These are phyloP conservation scores for Procapra przewalskii DNA, from an alignment of 2,113 vertebrate genomes.

Conservation along the genomic window DNA sequence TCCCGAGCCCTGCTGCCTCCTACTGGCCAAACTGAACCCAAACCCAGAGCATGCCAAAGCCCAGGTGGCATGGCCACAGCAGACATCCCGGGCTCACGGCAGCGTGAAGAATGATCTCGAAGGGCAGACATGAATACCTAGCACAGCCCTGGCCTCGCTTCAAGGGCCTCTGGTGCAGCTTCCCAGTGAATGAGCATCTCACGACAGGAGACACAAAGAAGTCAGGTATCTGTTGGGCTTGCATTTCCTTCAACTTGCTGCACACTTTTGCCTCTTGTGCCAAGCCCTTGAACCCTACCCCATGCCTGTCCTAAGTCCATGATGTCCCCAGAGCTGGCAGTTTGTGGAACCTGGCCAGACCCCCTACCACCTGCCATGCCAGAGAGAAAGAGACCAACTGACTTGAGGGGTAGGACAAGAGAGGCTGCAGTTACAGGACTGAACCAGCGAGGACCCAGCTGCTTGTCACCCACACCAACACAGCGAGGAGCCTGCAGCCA, in stretches of 20 bases:
- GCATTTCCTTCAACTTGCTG: neutral
- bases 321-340: neutral
- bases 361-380: rapidly evolving
- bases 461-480: rapidly evolving
- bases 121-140: neutral
- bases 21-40: neutral
- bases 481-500: neutral
- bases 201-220: neutral
- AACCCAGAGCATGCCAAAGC: neutral
- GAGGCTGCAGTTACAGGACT: neutral
- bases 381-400: neutral
- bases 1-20: neutral
- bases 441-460: neutral
- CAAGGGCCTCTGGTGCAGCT: neutral
- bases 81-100: rapidly evolving
- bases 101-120: neutral
- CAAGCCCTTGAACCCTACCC: neutral
- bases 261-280: neutral
- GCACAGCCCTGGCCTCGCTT: neutral
- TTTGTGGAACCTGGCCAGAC: neutral
- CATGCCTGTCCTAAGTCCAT: neutral
- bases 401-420: rapidly evolving
- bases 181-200: neutral
- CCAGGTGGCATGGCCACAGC: rapidly evolving
- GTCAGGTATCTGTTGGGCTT: neutral